Percentiles rank a stretch among this genome's conserved stretches.
Conservation (phyloP, 1,140 invertebrate species). For the Pemphigus obesinymphae region DNA sequence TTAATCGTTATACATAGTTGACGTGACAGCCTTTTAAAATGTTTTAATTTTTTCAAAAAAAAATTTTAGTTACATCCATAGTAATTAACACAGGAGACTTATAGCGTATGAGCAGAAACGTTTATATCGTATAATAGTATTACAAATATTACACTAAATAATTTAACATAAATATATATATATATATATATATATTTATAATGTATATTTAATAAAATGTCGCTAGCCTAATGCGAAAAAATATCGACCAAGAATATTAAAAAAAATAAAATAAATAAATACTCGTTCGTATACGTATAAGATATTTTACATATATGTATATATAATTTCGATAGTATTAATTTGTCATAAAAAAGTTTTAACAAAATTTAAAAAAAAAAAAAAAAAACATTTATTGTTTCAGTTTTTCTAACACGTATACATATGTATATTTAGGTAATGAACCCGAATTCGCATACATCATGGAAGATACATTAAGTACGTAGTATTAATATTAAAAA, state of each 20-base stretch:
- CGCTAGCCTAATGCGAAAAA: background rate
- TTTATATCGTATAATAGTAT: background rate
- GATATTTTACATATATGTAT: background rate
- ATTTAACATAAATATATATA: background rate
- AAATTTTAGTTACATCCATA: background rate
- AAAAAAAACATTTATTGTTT: background rate
- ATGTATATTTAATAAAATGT: slow-evolving; percentile 16
- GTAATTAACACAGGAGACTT: slow-evolving; percentile 15
- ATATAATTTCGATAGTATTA: background rate
- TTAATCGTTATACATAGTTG: slow-evolving; percentile 42
- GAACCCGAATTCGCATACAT: background rate
- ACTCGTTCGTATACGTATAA: background rate
- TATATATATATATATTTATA: slow-evolving; percentile 10
- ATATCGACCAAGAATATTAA: background rate
- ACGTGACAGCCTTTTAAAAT: slow-evolving; percentile 36
- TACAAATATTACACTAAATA: background rate
- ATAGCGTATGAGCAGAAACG: slow-evolving; percentile 17
- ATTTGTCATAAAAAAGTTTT: background rate
- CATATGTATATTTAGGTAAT: background rate
- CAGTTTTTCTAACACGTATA: slow-evolving; percentile 4
- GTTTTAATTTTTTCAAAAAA: no score
- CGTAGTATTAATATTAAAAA: background rate
- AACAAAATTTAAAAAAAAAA: slow-evolving; percentile 6
- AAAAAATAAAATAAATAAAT: background rate
- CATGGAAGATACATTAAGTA: slow-evolving; percentile 14